Base-by-base conservation (phyloP, 2,113 vertebrate genomes). In the Toxotes chatareus region DNA sequence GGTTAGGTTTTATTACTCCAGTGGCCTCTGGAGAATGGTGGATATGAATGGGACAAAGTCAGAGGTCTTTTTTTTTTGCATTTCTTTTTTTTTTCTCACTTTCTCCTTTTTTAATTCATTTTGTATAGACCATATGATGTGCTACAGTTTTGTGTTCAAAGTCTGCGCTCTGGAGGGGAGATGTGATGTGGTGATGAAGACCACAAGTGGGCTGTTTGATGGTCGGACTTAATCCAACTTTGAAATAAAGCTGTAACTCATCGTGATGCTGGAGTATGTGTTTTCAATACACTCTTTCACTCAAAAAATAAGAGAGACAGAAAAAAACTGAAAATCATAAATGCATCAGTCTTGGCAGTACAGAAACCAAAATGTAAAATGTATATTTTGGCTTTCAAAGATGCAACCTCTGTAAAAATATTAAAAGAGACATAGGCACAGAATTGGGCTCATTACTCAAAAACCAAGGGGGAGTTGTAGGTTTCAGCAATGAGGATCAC, bases 221-320 rank as follows among this genome's bases (percentile, higher is more conserved):
- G 55, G 51, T 74, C 55, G 86, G 80, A 80, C 40, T 76, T 49
- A 19, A 64, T 73, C 76, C 44, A 80, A 57, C 42, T 87, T 85
- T 88, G 86, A 90, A 93, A 92, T 93, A 93, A 93, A 93, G 84
- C 76, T 89, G 86, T 89, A 84, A 73, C 75, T 82, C 80, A 79
- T 64, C 14, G 9, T 42, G 40, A 86, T 27, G 3, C 21, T 55
- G 4, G 31, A 44, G 27, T 73, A 6, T 23, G 44, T 64, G 36
- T 62, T 55, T 55, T 66, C 3, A 31, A 23, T 10, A 11, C 47
- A 23, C 17, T 49, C 12, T 16, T 51, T 51, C 49, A 51, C n/a
- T 19, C 46, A 73, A 10, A 21, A 12, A 53, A 7, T 19, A n/a
- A 70, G 1, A 4, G 5, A 49, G 16, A 17, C 5, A 46, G 4